Evolutionary conservation across 2,888 invertebrate species (phyloP).

Genomic region (Gortyna flavago): DNA sequence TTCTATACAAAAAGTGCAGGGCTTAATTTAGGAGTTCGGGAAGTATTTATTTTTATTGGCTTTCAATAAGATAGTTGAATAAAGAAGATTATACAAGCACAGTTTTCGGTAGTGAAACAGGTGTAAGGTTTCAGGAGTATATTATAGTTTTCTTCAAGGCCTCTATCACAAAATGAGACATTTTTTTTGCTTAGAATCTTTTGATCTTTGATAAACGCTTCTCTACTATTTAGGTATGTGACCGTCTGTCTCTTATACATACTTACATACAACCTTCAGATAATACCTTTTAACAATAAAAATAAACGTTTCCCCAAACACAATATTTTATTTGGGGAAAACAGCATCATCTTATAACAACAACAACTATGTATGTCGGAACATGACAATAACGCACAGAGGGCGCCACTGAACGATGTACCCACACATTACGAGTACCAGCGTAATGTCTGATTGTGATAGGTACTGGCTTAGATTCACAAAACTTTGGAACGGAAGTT

Average conservation of each 20-base stretch:
- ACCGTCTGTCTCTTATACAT: background rate
- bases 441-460: constrained; percentile 34
- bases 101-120: background rate
- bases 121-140: background rate
- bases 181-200: background rate
- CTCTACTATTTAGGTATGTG: background rate
- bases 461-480: constrained; percentile 41
- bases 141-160: background rate
- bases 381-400: constrained; percentile 21
- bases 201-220: background rate
- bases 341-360: constrained; percentile 17
- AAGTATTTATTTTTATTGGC: background rate
- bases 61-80: background rate
- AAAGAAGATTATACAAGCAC: background rate
- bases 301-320: constrained; percentile 3
- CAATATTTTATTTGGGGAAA: background rate
- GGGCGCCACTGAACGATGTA: constrained; percentile 35
- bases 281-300: constrained; percentile 11
- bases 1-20: background rate
- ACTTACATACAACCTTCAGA: background rate
- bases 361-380: constrained; percentile 16
- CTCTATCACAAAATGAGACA: too few species aligned
- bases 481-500: constrained; percentile 31
- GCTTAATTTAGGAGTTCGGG: background rate
- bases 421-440: constrained; percentile 17